A percentile compares a stretch with the other conserved stretches of the same genome.
These are phyloP conservation scores for Paramormyrops hopkinsi DNA, from an alignment of 2,797 vertebrate genomes.

Conservation along the genomic window DNA sequence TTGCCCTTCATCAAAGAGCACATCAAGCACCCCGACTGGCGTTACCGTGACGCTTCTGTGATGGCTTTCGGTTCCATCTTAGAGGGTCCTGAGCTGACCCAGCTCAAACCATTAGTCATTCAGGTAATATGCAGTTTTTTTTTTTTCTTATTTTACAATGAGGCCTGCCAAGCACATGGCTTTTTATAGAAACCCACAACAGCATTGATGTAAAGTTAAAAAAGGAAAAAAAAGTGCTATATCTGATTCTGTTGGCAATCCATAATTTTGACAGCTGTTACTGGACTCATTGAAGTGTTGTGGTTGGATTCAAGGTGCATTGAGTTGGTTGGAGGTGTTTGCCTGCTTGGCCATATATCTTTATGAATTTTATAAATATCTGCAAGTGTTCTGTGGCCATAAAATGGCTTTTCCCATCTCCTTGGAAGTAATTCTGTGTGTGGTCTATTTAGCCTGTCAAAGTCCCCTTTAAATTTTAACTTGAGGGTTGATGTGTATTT, in stretches of 20 bases:
- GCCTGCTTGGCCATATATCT: not conserved
- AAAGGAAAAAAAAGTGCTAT: not conserved
- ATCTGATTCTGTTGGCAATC: not conserved
- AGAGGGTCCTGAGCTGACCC: constrained; percentile 91
- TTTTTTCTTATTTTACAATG: not conserved
- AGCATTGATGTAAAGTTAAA: not conserved
- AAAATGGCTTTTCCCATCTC: not conserved
- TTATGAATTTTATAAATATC: not conserved
- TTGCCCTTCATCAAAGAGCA: constrained; percentile 96
- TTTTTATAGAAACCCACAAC: not conserved
- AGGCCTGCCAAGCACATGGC: not conserved
- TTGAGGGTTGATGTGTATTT: not conserved
- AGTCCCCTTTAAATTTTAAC: not conserved
- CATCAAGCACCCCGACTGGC: constrained; percentile 89
- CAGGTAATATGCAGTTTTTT: constrained; percentile 53
- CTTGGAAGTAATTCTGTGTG: not conserved
- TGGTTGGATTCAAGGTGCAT: not conserved
- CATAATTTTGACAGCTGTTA: not conserved
- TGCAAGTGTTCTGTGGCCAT: not conserved
- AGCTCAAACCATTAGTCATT: constrained; percentile 89
- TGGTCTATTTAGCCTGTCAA: not conserved
- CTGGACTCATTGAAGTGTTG: not conserved
- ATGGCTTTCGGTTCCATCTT: constrained; percentile 97
- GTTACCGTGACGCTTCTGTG: constrained; percentile 89
- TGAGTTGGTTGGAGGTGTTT: not conserved